Evolutionary conservation across 1,140 invertebrate genomes (phyloP).

Genomic region (Amphibalanus amphitrite): DNA sequence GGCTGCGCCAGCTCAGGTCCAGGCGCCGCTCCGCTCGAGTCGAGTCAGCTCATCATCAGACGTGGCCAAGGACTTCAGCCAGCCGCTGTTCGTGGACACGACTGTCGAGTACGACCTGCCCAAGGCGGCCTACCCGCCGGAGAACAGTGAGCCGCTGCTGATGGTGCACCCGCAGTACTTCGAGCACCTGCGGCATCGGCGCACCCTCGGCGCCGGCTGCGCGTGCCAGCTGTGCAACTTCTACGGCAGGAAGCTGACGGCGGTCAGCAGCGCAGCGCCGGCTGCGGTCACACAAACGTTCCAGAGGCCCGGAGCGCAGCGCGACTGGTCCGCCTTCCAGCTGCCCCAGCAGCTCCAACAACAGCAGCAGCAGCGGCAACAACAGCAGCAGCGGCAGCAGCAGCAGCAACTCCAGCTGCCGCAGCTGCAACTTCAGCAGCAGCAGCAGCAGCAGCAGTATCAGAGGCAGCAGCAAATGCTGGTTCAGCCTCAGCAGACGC

Average conservation of each 20-base stretch:
- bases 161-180: constrained; percentile 11
- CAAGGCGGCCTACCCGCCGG: constrained; percentile 10
- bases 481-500: background rate
- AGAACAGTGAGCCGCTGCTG: constrained; percentile 12
- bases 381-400: background rate
- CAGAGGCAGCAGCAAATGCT: background rate
- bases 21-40: background rate
- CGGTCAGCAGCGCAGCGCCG: too few relatives aligned
- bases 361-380: background rate
- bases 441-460: background rate
- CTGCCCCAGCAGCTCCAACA: background rate
- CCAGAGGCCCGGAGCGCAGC: background rate
- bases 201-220: background rate
- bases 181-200: constrained; percentile 5
- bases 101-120: constrained; percentile 12
- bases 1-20: too few relatives aligned
- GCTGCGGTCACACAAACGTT: background rate
- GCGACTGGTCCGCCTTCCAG: background rate
- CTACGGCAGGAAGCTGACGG: background rate
- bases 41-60: background rate
- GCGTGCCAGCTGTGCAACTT: background rate
- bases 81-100: constrained; percentile 12
- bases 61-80: constrained; percentile 8
- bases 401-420: background rate
- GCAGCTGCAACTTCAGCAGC: background rate